Evolutionary conservation across 2,888 invertebrate species (phyloP).

Genomic region (Catonia carolina): DNA sequence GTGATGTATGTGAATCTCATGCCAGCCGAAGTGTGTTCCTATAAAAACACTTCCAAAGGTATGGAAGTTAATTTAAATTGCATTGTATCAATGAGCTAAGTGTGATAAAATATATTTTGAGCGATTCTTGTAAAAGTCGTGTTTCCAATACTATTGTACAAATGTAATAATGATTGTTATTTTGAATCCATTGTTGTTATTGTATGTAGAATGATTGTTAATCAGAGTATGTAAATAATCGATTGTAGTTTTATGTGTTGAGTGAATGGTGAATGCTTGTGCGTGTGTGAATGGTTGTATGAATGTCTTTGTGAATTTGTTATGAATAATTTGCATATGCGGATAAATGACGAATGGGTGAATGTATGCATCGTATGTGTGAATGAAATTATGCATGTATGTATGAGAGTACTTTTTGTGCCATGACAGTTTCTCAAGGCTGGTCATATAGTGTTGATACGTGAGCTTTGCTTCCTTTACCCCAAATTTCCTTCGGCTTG

Average conservation of each 20-base stretch:
- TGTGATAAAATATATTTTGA: conserved; percentile 7
- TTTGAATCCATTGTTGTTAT: conserved; percentile 26
- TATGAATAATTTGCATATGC: neutral
- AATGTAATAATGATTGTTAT: conserved; percentile 32
- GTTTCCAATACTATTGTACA: conserved; percentile 31
- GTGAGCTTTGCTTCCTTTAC: conserved; percentile 19
- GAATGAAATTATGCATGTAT: conserved; percentile 28
- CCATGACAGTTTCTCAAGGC: conserved; percentile 28
- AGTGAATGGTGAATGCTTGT: conserved; percentile 12
- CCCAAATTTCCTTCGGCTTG: conserved; percentile 12
- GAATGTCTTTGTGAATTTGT: neutral
- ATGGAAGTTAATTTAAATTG: conserved; percentile 36
- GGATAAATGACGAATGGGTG: conserved; percentile 19
- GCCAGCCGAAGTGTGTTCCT: conserved; percentile 37
- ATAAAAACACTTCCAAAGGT: conserved; percentile 37
- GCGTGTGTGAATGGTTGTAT: conserved; percentile 16
- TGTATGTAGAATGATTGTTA: conserved; percentile 29
- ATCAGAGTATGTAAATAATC: conserved; percentile 23
- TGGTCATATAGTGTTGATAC: conserved; percentile 23
- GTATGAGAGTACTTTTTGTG: conserved; percentile 29
- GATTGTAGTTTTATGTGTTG: no score
- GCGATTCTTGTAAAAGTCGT: conserved; percentile 16
- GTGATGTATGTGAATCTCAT: conserved; percentile 34
- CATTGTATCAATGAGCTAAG: conserved; percentile 38
- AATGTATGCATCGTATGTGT: conserved; percentile 8